These are phyloP conservation scores for Pseudochaenichthys georgianus DNA, from an alignment of 2,797 vertebrate species.

Conservation along the genomic window DNA sequence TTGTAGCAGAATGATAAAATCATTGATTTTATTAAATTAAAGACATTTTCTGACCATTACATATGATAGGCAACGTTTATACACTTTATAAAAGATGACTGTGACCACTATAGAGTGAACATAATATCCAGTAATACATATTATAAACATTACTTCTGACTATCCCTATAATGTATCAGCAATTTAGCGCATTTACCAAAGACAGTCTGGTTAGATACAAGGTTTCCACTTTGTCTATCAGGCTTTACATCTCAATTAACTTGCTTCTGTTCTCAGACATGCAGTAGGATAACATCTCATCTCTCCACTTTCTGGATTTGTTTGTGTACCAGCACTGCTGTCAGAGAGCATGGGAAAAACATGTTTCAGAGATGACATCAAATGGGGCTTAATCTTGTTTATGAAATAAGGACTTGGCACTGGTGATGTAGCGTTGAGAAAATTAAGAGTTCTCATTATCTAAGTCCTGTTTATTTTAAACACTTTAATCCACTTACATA, in stretches of 20 bases:
- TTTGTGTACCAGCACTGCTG: conserved; percentile 43
- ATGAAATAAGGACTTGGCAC: conserved; percentile 61
- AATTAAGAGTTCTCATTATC: conserved; percentile 62
- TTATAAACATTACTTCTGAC: too few relatives aligned
- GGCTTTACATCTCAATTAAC: background rate
- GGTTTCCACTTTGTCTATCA: background rate
- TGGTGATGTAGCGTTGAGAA: conserved; percentile 44
- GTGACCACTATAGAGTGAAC: too few relatives aligned
- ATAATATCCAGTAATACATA: too few relatives aligned
- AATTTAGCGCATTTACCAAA: too few relatives aligned
- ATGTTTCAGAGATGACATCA: conserved; percentile 52
- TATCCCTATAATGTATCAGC: too few relatives aligned
- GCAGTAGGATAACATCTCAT: conserved; percentile 35
- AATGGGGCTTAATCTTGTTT: conserved; percentile 65
- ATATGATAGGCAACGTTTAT: too few relatives aligned
- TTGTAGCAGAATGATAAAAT: too few relatives aligned
- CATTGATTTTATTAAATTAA: too few relatives aligned
- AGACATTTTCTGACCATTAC: too few relatives aligned
- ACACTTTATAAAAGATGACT: too few relatives aligned
- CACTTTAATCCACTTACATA: conserved; percentile 53
- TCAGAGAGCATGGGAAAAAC: conserved; percentile 62
- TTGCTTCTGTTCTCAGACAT: conserved; percentile 43
- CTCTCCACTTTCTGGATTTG: conserved; percentile 34
- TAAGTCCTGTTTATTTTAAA: conserved; percentile 63
- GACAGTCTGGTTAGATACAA: too few relatives aligned